Base-by-base conservation (phyloP, 2,888 invertebrate genomes). In the Chloroclysta siterata region DNA sequence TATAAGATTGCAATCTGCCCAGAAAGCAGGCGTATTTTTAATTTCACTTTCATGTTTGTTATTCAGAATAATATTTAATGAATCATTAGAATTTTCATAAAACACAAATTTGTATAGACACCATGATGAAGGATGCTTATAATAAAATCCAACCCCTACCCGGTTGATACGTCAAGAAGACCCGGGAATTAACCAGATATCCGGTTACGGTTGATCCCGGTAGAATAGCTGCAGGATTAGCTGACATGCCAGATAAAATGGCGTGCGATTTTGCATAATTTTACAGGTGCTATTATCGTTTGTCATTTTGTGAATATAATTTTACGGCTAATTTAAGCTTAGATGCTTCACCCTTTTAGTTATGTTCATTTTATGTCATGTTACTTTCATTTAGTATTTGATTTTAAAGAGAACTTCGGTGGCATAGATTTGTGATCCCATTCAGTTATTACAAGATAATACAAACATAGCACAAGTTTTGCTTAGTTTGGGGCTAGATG, bases 191-290 rank as follows among this genome's bases (percentile, higher is more conserved):
- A 68, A 56, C 66, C 64, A 66, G 67, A 57, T 63, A 68, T 62
- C 71, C 57, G 62, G 63, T 60, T 66, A 65, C 44, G 65, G 67
- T 66, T 69, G 66, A 71, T 63, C 65, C 66, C 65, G 66, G 68
- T 54, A 59, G 68, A 72, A 72, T 71, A 66, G 74, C 74, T 80
- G 74, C 68, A 68, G 71, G 73, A 77, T 77, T 79, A 72, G 68
- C 72, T 79, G 79, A 82, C 78, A 71, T 70, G 68, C 74, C 73
- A 75, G 79, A 73, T 78, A 77, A 78, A 78, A 81, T 77, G 78
- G 78, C 73, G 72, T 72, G 61, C 71, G 73, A 72, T 71, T 78
- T 76, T 73, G 77, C 78, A 76, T 79, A 79, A 82, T 79, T 78
- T 73, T 68, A 70, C 68, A 63, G 68, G 70, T 58, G 50, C 13